Percentiles rank a stretch among this genome's conserved stretches.
Conservation (phyloP, 2,113 vertebrate genomes). For the Gallinago jamesoni region DNA sequence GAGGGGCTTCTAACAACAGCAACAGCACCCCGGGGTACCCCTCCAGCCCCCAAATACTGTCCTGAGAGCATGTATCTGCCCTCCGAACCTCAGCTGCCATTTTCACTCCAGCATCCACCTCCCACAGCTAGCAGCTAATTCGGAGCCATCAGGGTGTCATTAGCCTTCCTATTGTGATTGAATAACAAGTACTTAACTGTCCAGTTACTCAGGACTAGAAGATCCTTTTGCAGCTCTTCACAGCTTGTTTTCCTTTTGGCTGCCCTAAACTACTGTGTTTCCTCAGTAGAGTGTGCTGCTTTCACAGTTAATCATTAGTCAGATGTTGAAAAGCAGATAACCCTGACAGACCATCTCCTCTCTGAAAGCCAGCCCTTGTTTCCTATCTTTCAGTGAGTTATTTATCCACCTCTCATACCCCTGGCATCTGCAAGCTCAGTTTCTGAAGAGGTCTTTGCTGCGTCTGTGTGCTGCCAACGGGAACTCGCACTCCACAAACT, state of each 20-base stretch:
- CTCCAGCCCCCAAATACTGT: background rate
- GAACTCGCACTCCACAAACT: background rate
- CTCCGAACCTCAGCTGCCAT: background rate
- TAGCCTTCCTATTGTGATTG: background rate
- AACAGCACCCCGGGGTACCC: background rate
- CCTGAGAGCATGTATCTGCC: background rate
- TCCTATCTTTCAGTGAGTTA: background rate
- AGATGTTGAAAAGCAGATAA: background rate
- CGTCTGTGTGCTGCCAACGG: background rate
- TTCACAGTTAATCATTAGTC: background rate
- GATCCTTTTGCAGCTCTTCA: background rate
- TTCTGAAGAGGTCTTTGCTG: background rate
- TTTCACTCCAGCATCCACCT: background rate
- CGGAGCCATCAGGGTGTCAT: background rate
- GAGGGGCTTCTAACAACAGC: background rate
- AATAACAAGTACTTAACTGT: background rate
- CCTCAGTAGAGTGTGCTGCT: background rate
- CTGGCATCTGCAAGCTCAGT: background rate
- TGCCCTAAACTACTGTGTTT: background rate
- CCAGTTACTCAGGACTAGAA: background rate
- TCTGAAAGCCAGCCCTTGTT: background rate
- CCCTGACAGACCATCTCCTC: background rate
- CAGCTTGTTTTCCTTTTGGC: background rate
- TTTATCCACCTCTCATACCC: background rate
- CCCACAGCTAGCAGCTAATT: accelerated